These are phyloP conservation scores for Halictus rubicundus DNA, from an alignment of 1,140 invertebrate species.

Conservation along the genomic window DNA sequence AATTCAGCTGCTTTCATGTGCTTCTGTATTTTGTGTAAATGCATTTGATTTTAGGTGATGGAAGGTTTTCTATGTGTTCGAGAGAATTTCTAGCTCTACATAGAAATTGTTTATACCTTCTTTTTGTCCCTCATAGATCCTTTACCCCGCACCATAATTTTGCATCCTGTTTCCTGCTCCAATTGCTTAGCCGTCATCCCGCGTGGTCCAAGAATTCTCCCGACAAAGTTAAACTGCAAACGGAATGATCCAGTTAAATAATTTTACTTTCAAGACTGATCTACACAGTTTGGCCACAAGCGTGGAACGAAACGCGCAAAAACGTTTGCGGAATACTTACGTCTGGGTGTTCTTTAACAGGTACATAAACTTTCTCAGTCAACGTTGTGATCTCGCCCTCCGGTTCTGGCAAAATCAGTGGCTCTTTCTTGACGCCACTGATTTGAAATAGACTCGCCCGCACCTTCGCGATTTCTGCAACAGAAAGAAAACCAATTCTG, in stretches of 20 bases:
- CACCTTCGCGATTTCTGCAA: conserved; percentile 99
- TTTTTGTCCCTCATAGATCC: conserved; percentile 99
- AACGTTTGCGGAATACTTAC: conserved; percentile 94
- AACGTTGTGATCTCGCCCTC: conserved; percentile 94
- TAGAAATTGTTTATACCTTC: conserved; percentile 88
- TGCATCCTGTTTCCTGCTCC: conserved; percentile 99
- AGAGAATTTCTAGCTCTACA: background rate
- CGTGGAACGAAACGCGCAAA: too few relatives aligned
- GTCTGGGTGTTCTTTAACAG: conserved; percentile 99
- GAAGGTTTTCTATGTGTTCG: too few relatives aligned
- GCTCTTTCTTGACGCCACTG: conserved; percentile 97
- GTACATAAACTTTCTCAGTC: conserved; percentile 99
- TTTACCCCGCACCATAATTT: conserved; percentile 99
- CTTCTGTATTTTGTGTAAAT: too few relatives aligned
- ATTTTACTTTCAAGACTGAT: background rate
- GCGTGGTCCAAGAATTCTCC: conserved; percentile 98
- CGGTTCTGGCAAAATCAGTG: conserved; percentile 94
- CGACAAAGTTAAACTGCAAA: conserved; percentile 99
- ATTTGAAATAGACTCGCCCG: conserved; percentile 98
- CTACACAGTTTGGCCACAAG: too few relatives aligned
- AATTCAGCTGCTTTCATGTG: too few relatives aligned
- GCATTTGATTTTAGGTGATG: too few relatives aligned
- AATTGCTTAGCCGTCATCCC: conserved; percentile 99
- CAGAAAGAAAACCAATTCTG: background rate
- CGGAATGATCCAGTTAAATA: background rate